phyloP scores from a whole-genome alignment of 2,888 invertebrate species.

The Psylliodes chrysocephalus region DNA sequence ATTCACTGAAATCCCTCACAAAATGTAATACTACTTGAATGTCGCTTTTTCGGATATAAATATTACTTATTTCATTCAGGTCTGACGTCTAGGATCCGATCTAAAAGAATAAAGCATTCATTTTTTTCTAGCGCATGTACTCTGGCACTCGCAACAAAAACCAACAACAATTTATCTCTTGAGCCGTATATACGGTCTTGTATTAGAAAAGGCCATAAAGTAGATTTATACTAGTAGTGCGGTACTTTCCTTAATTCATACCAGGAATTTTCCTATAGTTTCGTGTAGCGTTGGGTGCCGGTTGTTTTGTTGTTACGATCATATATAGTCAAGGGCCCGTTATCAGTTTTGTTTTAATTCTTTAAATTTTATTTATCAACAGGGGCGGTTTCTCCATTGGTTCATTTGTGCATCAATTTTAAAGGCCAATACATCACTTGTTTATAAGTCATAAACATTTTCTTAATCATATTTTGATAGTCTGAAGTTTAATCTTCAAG shows the following conservation, averaged over 20 bases:
- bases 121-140: slow-evolving; percentile 9
- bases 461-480: too few relatives aligned
- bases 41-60: too few relatives aligned
- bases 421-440: too few relatives aligned
- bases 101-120: slow-evolving; percentile 1
- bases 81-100: neutral
- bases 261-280: slow-evolving; percentile 15
- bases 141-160: slow-evolving; percentile 15
- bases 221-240: slow-evolving; percentile 10
- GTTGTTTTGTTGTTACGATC: neutral
- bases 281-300: neutral
- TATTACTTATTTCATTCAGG: too few relatives aligned
- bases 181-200: slow-evolving; percentile 7
- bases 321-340: neutral
- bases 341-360: neutral
- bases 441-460: too few relatives aligned
- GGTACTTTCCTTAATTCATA: slow-evolving; percentile 19
- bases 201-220: slow-evolving; percentile 12
- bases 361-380: too few relatives aligned
- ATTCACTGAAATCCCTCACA: too few relatives aligned
- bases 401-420: too few relatives aligned
- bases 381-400: too few relatives aligned
- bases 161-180: slow-evolving; percentile 11
- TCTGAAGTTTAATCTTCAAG: too few relatives aligned
- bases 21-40: too few relatives aligned